A percentile compares a stretch with the other conserved stretches of the same genome.
Conservation (phyloP, 2,797 vertebrate genomes). For the Pseudochromis fuscus region DNA sequence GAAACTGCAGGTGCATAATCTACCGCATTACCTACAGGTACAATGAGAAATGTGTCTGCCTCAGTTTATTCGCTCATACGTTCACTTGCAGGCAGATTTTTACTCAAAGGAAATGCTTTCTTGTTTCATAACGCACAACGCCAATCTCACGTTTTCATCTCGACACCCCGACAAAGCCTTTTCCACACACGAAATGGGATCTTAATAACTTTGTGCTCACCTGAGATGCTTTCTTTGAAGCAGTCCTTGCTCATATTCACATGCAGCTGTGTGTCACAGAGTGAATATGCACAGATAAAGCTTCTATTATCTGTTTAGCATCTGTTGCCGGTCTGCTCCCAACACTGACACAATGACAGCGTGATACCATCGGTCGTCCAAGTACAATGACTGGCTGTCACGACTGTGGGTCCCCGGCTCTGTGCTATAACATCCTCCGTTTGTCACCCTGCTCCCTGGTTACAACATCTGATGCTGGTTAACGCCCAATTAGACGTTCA, state of each 20-base stretch:
- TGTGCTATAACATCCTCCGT: slow-evolving; percentile 58
- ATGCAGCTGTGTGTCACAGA: slow-evolving; percentile 15
- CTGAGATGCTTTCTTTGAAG: slow-evolving; percentile 49
- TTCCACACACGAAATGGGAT: slow-evolving; percentile 12
- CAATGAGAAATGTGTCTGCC: slow-evolving; percentile 23
- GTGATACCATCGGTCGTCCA: slow-evolving; percentile 61
- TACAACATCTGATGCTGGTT: slow-evolving; percentile 28
- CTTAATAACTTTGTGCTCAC: slow-evolving; percentile 60
- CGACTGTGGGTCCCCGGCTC: slow-evolving; percentile 40
- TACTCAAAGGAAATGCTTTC: slow-evolving; percentile 20
- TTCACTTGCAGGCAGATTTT: slow-evolving; percentile 14
- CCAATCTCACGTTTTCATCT: slow-evolving; percentile 16
- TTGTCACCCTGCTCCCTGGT: slow-evolving; percentile 33
- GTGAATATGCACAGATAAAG: slow-evolving; percentile 60
- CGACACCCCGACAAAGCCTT: slow-evolving; percentile 13
- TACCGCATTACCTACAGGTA: slow-evolving; percentile 20
- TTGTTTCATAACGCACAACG: not conserved
- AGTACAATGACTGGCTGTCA: slow-evolving; percentile 79
- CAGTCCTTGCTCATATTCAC: slow-evolving; percentile 53
- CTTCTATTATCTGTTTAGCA: slow-evolving; percentile 65
- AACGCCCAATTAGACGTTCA: slow-evolving; percentile 9
- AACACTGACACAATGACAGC: slow-evolving; percentile 67
- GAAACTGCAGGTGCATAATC: slow-evolving; percentile 43
- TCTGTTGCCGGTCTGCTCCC: slow-evolving; percentile 71
- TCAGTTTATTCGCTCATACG: slow-evolving; percentile 22